Base-by-base conservation (phyloP, 1,140 invertebrate species). In the Amphibalanus amphitrite region DNA sequence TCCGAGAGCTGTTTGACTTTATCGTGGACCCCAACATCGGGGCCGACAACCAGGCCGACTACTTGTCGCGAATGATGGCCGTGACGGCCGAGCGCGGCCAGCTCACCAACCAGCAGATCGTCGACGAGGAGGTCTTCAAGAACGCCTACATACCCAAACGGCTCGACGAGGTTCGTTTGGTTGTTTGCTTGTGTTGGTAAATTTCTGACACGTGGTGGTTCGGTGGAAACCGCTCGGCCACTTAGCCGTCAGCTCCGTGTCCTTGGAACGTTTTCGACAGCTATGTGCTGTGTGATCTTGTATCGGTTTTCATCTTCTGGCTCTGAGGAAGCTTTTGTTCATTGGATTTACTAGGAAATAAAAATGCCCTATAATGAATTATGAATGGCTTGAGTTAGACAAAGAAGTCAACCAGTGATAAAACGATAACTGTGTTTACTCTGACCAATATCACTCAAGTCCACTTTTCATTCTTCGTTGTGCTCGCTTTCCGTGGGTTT, bases 1-100 rank as follows among this genome's bases (percentile, higher is more conserved):
- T 96, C 0, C 93, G 93, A 77, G 88, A 92, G 76, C 80, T 99
- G 68, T 99, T 99, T 84, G 90, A 97, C 79, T 98, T 98, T 78
- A 90, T 98, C 65, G 97, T 93, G 1, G 93, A 97, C 83, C 85
- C 89, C 40, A 89, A 85, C 6, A 89, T 98, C 69, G 90, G 85
- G 67, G 86, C 88, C 72, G 81, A 83, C 10, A 96, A 97, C 81
- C 88, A 92, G 81, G 90, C 95, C 73, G 84, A 86, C 73, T 90
- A 72, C 25, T 80, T 93, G 67, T 87, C 92, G 74, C 82, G 81
- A 75, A 82, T 92, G 67, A 86, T 89, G 1, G 85, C 88, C 74
- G 83, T 83, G 74, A 86, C 86, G 25, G 83, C 75, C 29, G 40
- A 86, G 72, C 80, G 84, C 69, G 82, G 85, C 69, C 83, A 87